phyloP scores from a whole-genome alignment of 2,797 vertebrate genomes.

The Poecilia picta region DNA sequence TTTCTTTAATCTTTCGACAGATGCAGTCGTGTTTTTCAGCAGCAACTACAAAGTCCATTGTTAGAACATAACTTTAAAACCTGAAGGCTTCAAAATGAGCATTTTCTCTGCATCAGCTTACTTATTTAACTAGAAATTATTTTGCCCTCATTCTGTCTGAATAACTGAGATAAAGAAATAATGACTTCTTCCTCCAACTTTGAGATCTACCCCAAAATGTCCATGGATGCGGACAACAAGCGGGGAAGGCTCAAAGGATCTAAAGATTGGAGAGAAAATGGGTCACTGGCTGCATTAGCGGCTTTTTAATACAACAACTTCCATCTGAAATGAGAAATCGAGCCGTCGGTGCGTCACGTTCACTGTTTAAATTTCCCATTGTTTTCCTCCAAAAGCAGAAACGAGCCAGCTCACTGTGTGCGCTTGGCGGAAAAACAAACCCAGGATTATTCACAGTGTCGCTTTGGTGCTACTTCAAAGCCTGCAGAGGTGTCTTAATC shows the following conservation, averaged over 20 bases:
- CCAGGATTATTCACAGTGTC: constrained; percentile 43
- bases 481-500: constrained; percentile 66
- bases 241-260: constrained; percentile 52
- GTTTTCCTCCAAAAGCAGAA: constrained; percentile 48
- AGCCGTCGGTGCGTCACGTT: constrained; percentile 43
- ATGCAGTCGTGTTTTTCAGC: constrained; percentile 23
- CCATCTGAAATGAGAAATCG: constrained; percentile 50
- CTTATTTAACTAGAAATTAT: constrained; percentile 66
- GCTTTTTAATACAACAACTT: constrained; percentile 57
- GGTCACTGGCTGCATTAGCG: constrained; percentile 70
- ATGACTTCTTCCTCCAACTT: constrained; percentile 63
- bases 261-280: constrained; percentile 50
- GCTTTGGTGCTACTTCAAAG: constrained; percentile 57
- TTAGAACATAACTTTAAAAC: constrained; percentile 19
- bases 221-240: constrained; percentile 48
- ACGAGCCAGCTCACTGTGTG: constrained; percentile 22
- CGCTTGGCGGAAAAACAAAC: constrained; percentile 54
- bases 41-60: constrained; percentile 17
- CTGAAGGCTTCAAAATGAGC: constrained; percentile 36
- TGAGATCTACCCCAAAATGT: constrained; percentile 53
- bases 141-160: constrained; percentile 75
- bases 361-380: constrained; percentile 45
- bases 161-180: constrained; percentile 70
- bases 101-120: constrained; percentile 49
- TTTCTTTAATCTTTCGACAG: constrained; percentile 43